phyloP scores from a whole-genome alignment of 1,140 invertebrate species.

The Geopemphigus sp. region DNA sequence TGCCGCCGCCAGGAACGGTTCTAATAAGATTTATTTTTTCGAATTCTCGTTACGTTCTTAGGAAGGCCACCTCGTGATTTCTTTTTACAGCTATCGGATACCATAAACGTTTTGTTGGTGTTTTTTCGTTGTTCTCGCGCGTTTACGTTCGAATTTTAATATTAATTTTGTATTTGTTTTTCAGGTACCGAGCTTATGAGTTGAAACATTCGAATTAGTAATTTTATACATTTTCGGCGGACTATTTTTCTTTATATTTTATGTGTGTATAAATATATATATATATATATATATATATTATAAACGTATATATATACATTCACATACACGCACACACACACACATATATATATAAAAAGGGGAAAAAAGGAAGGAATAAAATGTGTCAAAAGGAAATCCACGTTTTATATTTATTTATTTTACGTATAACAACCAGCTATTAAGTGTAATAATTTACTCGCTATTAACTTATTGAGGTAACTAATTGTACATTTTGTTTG shows the following conservation, averaged over 20 bases:
- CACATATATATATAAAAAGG: too few relatives aligned
- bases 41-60: constrained; percentile 4
- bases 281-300: not conserved
- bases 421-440: too few relatives aligned
- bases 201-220: constrained; percentile 29
- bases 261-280: not conserved
- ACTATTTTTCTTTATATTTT: not conserved
- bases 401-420: too few relatives aligned
- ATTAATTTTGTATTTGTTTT: constrained; percentile 1
- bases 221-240: not conserved
- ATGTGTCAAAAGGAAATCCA: too few relatives aligned
- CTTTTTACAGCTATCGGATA: not conserved
- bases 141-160: not conserved
- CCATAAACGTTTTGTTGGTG: not conserved
- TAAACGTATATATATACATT: not conserved
- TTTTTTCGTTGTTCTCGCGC: not conserved
- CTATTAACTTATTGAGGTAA: too few relatives aligned
- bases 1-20: too few relatives aligned
- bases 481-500: too few relatives aligned
- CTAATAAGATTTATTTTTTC: not conserved
- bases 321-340: too few relatives aligned
- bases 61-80: not conserved
- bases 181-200: constrained; percentile 44
- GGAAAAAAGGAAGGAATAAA: too few relatives aligned
- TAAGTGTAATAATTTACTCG: too few relatives aligned